Evolutionary conservation across 1,140 invertebrate species (phyloP), one percentile per base, ranked within the genome.

Genomic region (Drosophila virilis): DNA sequence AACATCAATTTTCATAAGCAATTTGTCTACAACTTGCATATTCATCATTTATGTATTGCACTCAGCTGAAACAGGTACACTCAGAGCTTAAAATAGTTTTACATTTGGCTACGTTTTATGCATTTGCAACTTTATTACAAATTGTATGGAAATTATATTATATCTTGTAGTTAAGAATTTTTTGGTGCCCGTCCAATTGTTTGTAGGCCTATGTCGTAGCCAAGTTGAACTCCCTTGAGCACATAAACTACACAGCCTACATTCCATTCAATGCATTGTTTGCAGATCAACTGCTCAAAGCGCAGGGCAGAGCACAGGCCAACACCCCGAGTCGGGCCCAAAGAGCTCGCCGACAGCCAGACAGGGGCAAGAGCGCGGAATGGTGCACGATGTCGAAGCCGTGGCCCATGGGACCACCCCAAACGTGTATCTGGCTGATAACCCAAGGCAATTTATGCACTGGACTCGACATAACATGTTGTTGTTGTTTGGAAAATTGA

Each of bases 401-500:
- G 22, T 42, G 38, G 38, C 55, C 48, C 35, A n/a, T 9, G 38
- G 52, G 45, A 70, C 58, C 58, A 70, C 59, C 59, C 58, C 52
- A 74, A 74, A 17, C 51, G n/a, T 70, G 72, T 70, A 51, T 52
- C 22, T 60, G 38, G 8, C 38, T 62, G 45, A 57, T 51, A 74
- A 69, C 13, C 58, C 32, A 52, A 64, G 45, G 59, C 51, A 33
- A 43, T 58, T 71, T 66, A 72, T 59, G 35, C 22, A 43, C 35
- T 57, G 40, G 37, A 22, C 22, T 10, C 9, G 45, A 9, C 15
- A 40, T 51, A 55, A 52, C 32, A 6, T 52, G 45, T 59, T 70
- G 38, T 45, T 52, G 48, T 52, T 48, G 22, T 35, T 50, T 54
- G 62, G 60, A 8, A 69, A 81, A 81, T 77, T 80, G 57, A 77